Conservation (phyloP, 64 coral and sea anemone species). For the Montipora capricornis region DNA sequence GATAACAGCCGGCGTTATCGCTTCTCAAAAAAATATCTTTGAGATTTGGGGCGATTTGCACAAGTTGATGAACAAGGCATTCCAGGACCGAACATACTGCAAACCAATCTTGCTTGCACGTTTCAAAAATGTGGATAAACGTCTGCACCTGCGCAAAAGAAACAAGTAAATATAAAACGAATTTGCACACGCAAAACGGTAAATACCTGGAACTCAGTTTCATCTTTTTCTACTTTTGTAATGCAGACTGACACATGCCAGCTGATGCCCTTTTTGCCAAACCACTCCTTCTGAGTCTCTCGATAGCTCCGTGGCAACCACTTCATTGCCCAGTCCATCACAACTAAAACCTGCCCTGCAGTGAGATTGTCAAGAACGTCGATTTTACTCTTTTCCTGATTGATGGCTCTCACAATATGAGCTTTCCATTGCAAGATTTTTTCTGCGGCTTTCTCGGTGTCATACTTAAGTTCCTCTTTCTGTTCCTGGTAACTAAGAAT, state of each 20-base stretch:
- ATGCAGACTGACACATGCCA: constrained; percentile 68
- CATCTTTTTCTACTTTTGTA: constrained; percentile 27
- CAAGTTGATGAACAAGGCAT: neutral
- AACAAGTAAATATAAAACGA: neutral
- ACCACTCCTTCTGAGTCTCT: constrained; percentile 69
- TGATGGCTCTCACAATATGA: no score
- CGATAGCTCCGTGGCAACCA: no score
- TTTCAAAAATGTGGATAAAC: constrained; percentile 30
- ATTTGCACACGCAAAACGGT: no score
- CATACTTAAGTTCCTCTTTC: constrained; percentile 51
- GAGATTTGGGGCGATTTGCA: no score
- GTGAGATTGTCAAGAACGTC: no score
- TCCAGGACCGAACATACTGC: neutral
- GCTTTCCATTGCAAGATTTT: no score
- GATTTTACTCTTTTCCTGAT: no score
- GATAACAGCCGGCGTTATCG: no score
- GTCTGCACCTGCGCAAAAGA: constrained; percentile 12
- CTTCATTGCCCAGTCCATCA: no score
- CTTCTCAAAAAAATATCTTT: no score
- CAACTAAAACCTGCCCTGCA: no score
- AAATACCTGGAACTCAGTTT: constrained; percentile 49
- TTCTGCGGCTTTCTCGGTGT: constrained; percentile 38
- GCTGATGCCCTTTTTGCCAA: constrained; percentile 56
- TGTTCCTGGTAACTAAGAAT: constrained; percentile 32
- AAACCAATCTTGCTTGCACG: constrained; percentile 49